phyloP scores from a whole-genome alignment of 1,140 invertebrate genomes.

The Drosophila yakuba region DNA sequence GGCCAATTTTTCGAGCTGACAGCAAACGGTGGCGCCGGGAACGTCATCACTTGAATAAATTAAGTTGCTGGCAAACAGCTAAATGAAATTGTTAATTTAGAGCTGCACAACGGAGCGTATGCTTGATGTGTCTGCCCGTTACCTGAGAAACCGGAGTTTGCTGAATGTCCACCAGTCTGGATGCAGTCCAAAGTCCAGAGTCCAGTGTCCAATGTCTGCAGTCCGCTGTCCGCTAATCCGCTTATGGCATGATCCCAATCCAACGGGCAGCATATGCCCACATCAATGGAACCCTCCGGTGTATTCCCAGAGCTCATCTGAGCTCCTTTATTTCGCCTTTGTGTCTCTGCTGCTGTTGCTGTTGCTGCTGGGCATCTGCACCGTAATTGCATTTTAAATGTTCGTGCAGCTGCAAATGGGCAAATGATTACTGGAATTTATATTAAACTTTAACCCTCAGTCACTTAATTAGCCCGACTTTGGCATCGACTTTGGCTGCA shows the following conservation, averaged over 20 bases:
- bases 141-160: constrained; percentile 12
- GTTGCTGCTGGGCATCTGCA: constrained; percentile 5
- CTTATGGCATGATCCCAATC: constrained; percentile 68
- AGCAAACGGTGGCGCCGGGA: constrained; percentile 24
- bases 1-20: constrained; percentile 48
- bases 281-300: constrained; percentile 25
- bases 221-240: constrained; percentile 62
- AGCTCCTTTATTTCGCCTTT: constrained; percentile 16
- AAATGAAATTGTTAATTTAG: constrained; percentile 79
- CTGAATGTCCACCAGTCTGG: not conserved
- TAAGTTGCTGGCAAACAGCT: constrained; percentile 64
- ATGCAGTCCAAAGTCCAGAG: not conserved
- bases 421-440: constrained; percentile 75
- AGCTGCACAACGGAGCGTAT: constrained; percentile 65
- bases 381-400: constrained; percentile 77
- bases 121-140: constrained; percentile 62
- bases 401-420: constrained; percentile 62
- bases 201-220: not conserved
- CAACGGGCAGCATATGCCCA: constrained; percentile 42
- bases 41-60: constrained; percentile 68
- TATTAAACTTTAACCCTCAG: constrained; percentile 76
- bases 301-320: not conserved
- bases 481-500: constrained; percentile 22
- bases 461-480: constrained; percentile 68
- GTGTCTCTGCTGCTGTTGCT: constrained; percentile 11